These are phyloP conservation scores for Paralvinella palmiformis DNA, from an alignment of 1,140 invertebrate genomes.

Conservation along the genomic window DNA sequence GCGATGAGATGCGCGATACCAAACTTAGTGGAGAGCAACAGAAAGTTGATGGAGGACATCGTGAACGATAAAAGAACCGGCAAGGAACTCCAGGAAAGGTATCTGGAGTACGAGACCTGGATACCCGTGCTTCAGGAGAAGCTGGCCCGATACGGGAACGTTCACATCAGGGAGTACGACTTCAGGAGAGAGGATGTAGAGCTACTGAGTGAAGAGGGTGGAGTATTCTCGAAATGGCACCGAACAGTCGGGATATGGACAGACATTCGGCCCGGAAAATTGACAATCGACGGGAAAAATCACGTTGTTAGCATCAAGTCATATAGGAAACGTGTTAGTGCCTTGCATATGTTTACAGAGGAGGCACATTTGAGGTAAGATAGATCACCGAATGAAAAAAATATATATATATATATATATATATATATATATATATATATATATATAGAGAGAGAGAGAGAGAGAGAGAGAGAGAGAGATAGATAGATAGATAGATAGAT, in stretches of 20 bases:
- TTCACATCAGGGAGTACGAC: constrained; percentile 11
- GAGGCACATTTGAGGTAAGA: neutral
- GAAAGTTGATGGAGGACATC: constrained; percentile 29
- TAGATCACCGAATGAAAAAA: neutral
- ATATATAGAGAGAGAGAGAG: no score
- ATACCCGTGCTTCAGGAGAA: constrained; percentile 17
- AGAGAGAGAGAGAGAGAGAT: no score
- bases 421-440: neutral
- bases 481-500: no score
- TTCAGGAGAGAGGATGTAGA: neutral
- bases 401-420: neutral
- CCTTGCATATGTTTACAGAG: neutral
- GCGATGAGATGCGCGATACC: constrained; percentile 24
- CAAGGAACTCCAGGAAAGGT: constrained; percentile 15
- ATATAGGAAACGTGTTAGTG: neutral
- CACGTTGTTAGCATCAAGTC: neutral
- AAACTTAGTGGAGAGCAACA: constrained; percentile 27
- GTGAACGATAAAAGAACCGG: constrained; percentile 7
- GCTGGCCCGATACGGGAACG: constrained; percentile 18
- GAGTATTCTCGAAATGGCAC: neutral
- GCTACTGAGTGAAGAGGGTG: neutral
- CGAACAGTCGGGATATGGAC: neutral
- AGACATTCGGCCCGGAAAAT: neutral
- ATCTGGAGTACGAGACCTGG: constrained; percentile 11
- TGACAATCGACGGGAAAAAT: neutral